phyloP scores from a whole-genome alignment of 2,888 invertebrate genomes.

The Helobdella robusta region DNA sequence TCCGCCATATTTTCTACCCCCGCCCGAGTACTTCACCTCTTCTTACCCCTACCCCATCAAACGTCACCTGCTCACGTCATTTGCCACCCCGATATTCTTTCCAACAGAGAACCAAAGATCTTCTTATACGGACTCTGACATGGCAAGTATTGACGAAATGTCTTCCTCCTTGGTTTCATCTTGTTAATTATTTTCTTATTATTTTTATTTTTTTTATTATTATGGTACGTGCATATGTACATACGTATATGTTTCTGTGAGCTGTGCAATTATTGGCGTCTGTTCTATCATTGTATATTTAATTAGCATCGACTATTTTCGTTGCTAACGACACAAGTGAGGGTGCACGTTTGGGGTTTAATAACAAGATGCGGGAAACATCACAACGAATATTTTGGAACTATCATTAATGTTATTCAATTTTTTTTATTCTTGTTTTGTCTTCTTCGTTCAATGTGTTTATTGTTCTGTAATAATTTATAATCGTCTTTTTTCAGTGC shows the following conservation, averaged over 20 bases:
- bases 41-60: constrained; percentile 24
- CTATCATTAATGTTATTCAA: too few relatives aligned
- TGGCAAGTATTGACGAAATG: constrained; percentile 19
- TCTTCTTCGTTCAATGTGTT: too few relatives aligned
- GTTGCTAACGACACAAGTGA: too few relatives aligned
- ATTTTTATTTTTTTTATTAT: not conserved
- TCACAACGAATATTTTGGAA: too few relatives aligned
- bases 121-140: constrained; percentile 11
- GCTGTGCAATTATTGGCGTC: too few relatives aligned
- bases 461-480: too few relatives aligned
- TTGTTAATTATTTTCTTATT: not conserved
- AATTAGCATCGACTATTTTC: too few relatives aligned
- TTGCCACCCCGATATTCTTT: constrained; percentile 4
- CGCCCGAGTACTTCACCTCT: constrained; percentile 15
- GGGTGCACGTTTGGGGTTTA: too few relatives aligned
- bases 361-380: too few relatives aligned
- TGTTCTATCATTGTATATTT: too few relatives aligned
- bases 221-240: not conserved
- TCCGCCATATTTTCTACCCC: not conserved
- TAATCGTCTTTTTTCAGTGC: too few relatives aligned
- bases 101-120: constrained; percentile 2
- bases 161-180: not conserved
- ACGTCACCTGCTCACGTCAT: not conserved
- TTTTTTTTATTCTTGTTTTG: too few relatives aligned
- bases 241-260: not conserved